Evolutionary conservation across 2,888 invertebrate genomes (phyloP).

Genomic region (Hemistola chrysoprasaria): DNA sequence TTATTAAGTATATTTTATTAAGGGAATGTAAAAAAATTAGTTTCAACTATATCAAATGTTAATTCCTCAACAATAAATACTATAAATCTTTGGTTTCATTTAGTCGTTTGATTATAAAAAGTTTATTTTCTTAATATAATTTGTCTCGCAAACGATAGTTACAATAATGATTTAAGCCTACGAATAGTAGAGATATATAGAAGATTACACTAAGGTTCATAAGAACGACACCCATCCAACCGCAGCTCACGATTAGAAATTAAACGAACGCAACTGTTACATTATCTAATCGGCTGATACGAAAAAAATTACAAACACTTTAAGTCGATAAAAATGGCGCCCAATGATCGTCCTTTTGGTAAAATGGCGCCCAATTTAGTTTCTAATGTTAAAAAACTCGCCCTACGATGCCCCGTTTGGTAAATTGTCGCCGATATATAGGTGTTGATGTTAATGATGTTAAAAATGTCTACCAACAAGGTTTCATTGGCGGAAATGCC

Average conservation of each 20-base stretch:
- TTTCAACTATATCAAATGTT: constrained; percentile 68
- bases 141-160: constrained; percentile 39
- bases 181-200: constrained; percentile 32
- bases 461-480: too few species aligned
- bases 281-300: not conserved
- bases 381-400: too few species aligned
- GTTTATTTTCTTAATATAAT: constrained; percentile 37
- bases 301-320: too few species aligned
- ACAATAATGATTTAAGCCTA: constrained; percentile 38
- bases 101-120: constrained; percentile 69
- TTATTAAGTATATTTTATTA: constrained; percentile 27
- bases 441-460: too few species aligned
- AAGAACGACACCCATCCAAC: constrained; percentile 37
- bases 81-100: constrained; percentile 79
- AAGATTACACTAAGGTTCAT: constrained; percentile 42
- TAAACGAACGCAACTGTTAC: constrained; percentile 11
- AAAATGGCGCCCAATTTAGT: too few species aligned
- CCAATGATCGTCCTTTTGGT: too few species aligned
- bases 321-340: too few species aligned
- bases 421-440: too few species aligned
- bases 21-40: constrained; percentile 75
- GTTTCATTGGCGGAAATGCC: too few species aligned
- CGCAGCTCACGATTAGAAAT: constrained; percentile 25
- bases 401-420: too few species aligned
- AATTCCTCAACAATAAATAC: constrained; percentile 76